Conservation (phyloP, 1,140 invertebrate species). For the Chironomus striatipennis region DNA sequence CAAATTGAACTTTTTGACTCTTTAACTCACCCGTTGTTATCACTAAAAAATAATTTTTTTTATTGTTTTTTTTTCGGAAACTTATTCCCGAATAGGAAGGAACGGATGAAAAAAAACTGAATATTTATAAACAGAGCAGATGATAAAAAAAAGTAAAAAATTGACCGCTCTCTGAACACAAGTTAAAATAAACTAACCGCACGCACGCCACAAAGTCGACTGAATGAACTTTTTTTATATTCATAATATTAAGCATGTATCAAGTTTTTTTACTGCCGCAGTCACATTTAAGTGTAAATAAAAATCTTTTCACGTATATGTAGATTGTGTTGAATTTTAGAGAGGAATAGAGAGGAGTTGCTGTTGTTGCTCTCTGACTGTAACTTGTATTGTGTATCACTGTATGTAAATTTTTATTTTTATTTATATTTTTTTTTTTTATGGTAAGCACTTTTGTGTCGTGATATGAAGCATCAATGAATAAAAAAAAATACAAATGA, state of each 20-base stretch:
- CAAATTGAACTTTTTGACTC: too few relatives aligned
- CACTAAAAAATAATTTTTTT: background rate
- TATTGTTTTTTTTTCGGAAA: too few relatives aligned
- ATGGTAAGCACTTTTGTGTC: too few relatives aligned
- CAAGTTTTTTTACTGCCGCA: background rate
- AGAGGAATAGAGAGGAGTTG: background rate
- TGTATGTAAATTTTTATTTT: too few relatives aligned
- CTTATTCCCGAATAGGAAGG: too few relatives aligned
- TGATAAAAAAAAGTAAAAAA: background rate
- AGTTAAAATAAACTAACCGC: slow-evolving; percentile 7
- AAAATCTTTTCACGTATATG: too few relatives aligned
- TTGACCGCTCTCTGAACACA: background rate
- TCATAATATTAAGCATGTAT: background rate
- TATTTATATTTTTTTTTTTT: too few relatives aligned
- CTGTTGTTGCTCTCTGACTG: too few relatives aligned
- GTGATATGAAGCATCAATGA: too few relatives aligned
- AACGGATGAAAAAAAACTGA: background rate
- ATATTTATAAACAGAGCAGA: background rate
- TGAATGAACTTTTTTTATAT: slow-evolving; percentile 1
- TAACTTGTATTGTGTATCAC: too few relatives aligned
- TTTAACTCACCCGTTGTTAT: background rate
- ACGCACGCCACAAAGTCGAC: slow-evolving; percentile 5
- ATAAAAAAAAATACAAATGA: too few relatives aligned
- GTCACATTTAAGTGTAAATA: background rate
- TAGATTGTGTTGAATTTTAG: background rate